phyloP scores from a whole-genome alignment of 2,888 invertebrate genomes.

The Poecilus cupreus region DNA sequence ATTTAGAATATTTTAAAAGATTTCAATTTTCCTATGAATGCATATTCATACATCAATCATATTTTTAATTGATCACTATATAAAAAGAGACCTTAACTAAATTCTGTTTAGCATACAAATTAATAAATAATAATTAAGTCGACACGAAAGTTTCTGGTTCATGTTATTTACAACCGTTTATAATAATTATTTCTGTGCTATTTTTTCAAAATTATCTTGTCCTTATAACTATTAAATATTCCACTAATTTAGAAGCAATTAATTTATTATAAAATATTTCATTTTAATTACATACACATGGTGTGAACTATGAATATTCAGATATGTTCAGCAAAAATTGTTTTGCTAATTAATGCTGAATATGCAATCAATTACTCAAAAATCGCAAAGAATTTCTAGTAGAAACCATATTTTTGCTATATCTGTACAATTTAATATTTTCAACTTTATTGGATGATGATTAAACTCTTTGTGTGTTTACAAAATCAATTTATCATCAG shows the following conservation, averaged over 20 bases:
- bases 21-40: too few relatives aligned
- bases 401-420: too few relatives aligned
- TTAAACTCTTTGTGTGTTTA: constrained; percentile 33
- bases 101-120: constrained; percentile 12
- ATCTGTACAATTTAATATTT: constrained; percentile 29
- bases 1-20: too few relatives aligned
- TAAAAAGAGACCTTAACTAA: neutral
- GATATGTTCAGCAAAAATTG: too few relatives aligned
- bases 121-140: constrained; percentile 24
- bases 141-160: neutral
- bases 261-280: neutral
- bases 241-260: neutral
- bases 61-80: neutral
- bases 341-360: neutral
- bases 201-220: neutral
- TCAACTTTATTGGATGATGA: neutral
- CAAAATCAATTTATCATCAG: constrained; percentile 38
- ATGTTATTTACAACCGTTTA: neutral
- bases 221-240: neutral
- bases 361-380: too few relatives aligned
- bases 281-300: too few relatives aligned
- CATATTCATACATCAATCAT: neutral
- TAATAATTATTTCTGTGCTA: neutral
- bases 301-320: too few relatives aligned
- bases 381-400: too few relatives aligned